Base-by-base conservation (phyloP, 2,888 invertebrate species). In the Pachycephus smyrnensis region DNA sequence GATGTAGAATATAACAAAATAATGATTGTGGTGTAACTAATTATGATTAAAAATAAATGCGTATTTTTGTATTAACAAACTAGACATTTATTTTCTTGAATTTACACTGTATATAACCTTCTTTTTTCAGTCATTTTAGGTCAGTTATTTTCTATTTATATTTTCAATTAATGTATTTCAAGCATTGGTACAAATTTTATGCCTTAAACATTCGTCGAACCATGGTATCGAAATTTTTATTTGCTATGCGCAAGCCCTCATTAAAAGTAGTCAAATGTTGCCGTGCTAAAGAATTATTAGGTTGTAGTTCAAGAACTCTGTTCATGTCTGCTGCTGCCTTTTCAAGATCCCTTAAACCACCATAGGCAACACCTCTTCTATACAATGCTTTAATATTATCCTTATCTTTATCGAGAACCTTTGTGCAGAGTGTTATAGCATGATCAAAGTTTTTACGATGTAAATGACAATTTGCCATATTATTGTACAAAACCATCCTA, bases 391-490 rank as follows among this genome's bases (percentile, higher is more conserved):
- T 93, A 9, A 93, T 89, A 84, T 93, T 93, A 35, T 90, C 86
- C 3, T 88, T 83, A 68, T 93, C 92, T 75, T 91, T 87, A 11
- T 82, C 80, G 55, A 94, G 82, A 31, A 93, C 92, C 85, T 92
- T 92, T 12, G 89, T 88, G 92, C 92, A 96, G 15, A 97, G 93
- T 69, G 93, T 92, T 40, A 96, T 89, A 0, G 95, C 95, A 80
- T 95, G 94, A 9, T 94, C 93, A 90, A 94, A 96, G 82, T 95
- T 95, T 12, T 94, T 91, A 81, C 93, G 93, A 81, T 94, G 94
- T 32, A 97, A 92, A 85, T 97, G 95, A 89, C 97, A 97, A 73
- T 96, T 95, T 0, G 97, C 96, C 89, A 98, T 92, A 91, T 98
- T 98, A 84, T 96, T 96, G 89, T 96, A 96, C 12, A 97, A 92